Base-by-base conservation (phyloP, 2,113 vertebrate genomes). In the Poecilia latipinna region DNA sequence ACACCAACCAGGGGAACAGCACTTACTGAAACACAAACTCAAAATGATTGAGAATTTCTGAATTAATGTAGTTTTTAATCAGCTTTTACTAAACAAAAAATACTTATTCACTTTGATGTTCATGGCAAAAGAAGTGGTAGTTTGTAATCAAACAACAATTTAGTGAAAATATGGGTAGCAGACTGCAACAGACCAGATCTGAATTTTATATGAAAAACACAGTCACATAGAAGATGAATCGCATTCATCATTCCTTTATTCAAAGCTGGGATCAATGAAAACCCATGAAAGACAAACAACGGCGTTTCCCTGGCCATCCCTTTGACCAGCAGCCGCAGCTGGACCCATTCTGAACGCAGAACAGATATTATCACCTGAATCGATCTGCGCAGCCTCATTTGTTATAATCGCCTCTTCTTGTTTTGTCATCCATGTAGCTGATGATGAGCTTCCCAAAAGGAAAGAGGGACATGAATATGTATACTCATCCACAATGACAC, bases 271-370 rank as follows among this genome's bases (percentile, higher is more conserved):
- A 82, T 83, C 82, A 83, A 71, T 74, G 61, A 70, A 65, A 60
- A 82, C 63, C 42, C 26, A 77, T 60, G 74, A 85, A 87, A 83
- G 63, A 80, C 42, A 44, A 67, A 70, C 42, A 67, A 61, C 72
- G 48, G 73, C 57, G 70, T 42, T 26, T 78, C 44, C 61, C 32
- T 71, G 57, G 33, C 68, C 70, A 68, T 77, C 61, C 54, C 57
- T 81, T 81, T 89, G 62, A 86, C 57, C 37, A 8, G 70, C 17
- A 24, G 28, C 28, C 61, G 73, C 82, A 86, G 75, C 77, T 86
- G 85, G 63, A 80, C 31, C 31, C 26, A 31, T 4, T 24, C 61
- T 61, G 64, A 80, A 72, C 37, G 33, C 33, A 73, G 61, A 84
- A 72, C 75, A 79, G 57, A 74, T 28, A 19, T 28, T 24, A 48